A percentile compares a stretch with the other conserved stretches of the same genome.
phyloP scores from a whole-genome alignment of 2,888 invertebrate species.

The Ditylenchus weischeri region DNA sequence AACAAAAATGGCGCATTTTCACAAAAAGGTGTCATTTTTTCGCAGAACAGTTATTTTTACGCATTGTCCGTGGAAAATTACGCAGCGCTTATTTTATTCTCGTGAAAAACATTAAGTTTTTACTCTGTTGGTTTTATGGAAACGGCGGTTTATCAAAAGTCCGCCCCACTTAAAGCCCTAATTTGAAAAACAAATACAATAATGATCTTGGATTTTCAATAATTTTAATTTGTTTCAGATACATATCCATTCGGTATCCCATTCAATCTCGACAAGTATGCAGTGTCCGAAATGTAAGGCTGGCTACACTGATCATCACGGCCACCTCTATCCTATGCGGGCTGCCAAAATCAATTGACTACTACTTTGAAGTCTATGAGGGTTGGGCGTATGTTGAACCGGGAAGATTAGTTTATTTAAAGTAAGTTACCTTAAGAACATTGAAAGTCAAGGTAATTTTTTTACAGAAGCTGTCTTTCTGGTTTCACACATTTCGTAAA shows the following conservation, averaged over 20 bases:
- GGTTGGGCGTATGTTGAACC: slow-evolving; percentile 65
- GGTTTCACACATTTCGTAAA: slow-evolving; percentile 43
- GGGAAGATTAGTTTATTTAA: slow-evolving; percentile 38
- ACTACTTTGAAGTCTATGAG: slow-evolving; percentile 65
- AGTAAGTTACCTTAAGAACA: slow-evolving; percentile 21
- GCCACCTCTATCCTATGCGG: slow-evolving; percentile 78
- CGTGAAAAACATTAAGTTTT: too few relatives aligned
- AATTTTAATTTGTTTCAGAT: slow-evolving; percentile 59
- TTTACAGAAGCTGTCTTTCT: slow-evolving; percentile 47
- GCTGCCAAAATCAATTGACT: slow-evolving; percentile 77
- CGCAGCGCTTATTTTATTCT: too few relatives aligned
- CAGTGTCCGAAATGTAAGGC: slow-evolving; percentile 66
- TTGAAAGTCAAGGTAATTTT: background rate
- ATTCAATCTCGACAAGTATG: slow-evolving; percentile 77
- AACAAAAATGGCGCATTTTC: too few relatives aligned
- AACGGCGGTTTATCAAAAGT: too few relatives aligned
- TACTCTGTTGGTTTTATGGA: too few relatives aligned
- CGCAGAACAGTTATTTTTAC: too few relatives aligned
- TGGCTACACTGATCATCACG: slow-evolving; percentile 74
- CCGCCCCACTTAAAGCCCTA: too few relatives aligned
- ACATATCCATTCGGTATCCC: slow-evolving; percentile 90
- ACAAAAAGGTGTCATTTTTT: too few relatives aligned
- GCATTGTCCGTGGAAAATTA: too few relatives aligned
- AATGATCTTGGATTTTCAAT: too few relatives aligned
- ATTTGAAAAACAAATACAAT: too few relatives aligned